These are phyloP conservation scores for Drosophila histrio DNA, from an alignment of 2,888 invertebrate species.

Conservation along the genomic window DNA sequence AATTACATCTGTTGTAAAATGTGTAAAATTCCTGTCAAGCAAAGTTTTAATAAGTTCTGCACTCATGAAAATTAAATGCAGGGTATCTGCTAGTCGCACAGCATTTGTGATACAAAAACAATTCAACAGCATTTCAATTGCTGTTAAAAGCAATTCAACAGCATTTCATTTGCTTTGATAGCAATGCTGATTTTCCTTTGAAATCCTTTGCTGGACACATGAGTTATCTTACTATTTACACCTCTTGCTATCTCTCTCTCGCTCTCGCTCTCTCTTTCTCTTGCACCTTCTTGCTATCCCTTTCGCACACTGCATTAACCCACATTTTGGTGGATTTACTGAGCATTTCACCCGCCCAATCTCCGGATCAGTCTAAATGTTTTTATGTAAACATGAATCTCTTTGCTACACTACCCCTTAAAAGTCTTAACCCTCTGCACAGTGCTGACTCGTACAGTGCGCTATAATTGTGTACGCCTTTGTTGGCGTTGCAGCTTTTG, in stretches of 20 bases:
- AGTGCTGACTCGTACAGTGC: constrained; percentile 13
- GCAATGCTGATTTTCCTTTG: not conserved
- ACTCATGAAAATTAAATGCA: not conserved
- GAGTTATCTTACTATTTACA: constrained; percentile 6
- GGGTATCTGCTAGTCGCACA: not conserved
- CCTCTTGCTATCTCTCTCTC: not conserved
- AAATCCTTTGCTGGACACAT: constrained; percentile 12
- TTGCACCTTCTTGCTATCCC: not conserved
- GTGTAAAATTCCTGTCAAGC: too few species aligned
- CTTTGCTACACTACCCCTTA: not conserved
- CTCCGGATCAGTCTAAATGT: constrained; percentile 68
- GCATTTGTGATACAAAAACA: not conserved
- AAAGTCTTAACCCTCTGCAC: not conserved
- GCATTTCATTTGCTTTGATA: not conserved
- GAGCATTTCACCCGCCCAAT: not conserved
- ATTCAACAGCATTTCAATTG: not conserved
- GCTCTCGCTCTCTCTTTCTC: not conserved
- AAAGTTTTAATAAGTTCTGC: too few species aligned
- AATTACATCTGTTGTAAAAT: too few species aligned
- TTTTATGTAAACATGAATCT: constrained; percentile 69
- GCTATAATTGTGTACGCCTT: constrained; percentile 70
- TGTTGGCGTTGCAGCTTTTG: constrained; percentile 74
- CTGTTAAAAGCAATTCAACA: not conserved
- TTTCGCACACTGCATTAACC: constrained; percentile 48
- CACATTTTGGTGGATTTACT: constrained; percentile 45